Conservation (phyloP, 2,888 invertebrate genomes). For the Heliconius charithonia region DNA sequence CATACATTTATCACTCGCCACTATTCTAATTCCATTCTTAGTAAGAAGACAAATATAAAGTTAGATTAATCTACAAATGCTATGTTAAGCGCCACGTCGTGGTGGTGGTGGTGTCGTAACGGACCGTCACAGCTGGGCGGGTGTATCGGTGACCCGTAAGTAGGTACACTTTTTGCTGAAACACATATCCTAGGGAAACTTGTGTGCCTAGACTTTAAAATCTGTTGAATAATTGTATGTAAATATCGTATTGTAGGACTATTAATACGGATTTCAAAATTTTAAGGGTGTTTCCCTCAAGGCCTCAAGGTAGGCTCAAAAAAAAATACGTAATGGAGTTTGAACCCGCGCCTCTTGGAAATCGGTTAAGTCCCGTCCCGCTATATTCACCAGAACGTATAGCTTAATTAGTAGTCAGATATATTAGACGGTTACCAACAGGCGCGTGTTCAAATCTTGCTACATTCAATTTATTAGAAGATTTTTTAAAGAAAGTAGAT, state of each 20-base stretch:
- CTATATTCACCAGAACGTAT: no score
- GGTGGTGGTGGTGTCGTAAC: conserved; percentile 22
- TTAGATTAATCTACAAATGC: neutral
- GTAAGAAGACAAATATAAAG: neutral
- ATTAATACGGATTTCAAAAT: no score
- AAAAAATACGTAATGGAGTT: neutral
- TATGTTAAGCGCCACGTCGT: neutral
- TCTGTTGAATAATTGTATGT: no score
- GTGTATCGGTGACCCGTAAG: conserved; percentile 33
- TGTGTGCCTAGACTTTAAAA: neutral
- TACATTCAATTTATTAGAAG: no score
- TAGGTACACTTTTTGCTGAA: neutral
- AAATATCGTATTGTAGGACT: neutral
- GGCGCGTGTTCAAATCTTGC: no score
- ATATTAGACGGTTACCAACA: no score
- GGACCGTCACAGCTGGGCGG: conserved; percentile 40
- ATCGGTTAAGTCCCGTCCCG: neutral
- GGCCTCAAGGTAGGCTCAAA: no score
- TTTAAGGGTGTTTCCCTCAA: neutral
- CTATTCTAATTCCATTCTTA: neutral
- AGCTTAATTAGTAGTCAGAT: no score
- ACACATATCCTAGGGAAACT: neutral
- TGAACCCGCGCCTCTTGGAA: neutral
- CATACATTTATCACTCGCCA: no score
- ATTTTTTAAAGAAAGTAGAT: no score